Evolutionary conservation across 2,113 vertebrate genomes (phyloP), one percentile per base, ranked within the genome.

Genomic region (mouse (Mus musculus)): DNA sequence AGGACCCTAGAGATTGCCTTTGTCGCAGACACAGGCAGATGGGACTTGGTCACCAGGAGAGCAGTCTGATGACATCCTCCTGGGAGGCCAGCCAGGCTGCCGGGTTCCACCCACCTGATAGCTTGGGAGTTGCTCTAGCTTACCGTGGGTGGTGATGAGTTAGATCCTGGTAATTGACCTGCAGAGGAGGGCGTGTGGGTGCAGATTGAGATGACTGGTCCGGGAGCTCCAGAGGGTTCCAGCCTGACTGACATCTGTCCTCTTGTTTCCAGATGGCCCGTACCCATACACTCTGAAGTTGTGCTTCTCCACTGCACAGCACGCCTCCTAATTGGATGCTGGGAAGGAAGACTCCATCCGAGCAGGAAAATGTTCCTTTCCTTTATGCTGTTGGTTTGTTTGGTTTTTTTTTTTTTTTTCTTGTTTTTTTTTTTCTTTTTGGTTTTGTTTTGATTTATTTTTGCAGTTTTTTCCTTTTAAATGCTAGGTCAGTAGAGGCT

Each of bases 271-370:
- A 99, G 99, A 99, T 97, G 99, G 99, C 54, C 99, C 99, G 3
- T 99, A 99, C 95, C 99, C 99, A 0, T 99, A 99, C 97, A 99
- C 99, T 77, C 98, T 99, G 97, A 99, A 99, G 97, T 97, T 99
- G 98, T 99, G 99, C 98, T 99, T 99, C 98, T 99, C 99, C 46
- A 99, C 99, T 0, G 99, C 99, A 67, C 99, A 99, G 97, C 99
- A 99, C 19, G 98, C 99, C 96, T 99, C 99, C 97, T 99, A 98
- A 99, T 92, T 71, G 80, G 96, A 72, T 52, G 82, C 72, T n/a
- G 52, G 42, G 94, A 91, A 90, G 42, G 93, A 90, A 89, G 81
- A 97, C 63, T 88, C 72, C 61, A 77, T 88, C 92, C 56, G 76
- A 96, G 96, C 97, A 97, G 96, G 94, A 97, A 93, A 88, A 92